Evolutionary conservation across 2,888 invertebrate genomes (phyloP).

Genomic region (Tiliacea citrago): DNA sequence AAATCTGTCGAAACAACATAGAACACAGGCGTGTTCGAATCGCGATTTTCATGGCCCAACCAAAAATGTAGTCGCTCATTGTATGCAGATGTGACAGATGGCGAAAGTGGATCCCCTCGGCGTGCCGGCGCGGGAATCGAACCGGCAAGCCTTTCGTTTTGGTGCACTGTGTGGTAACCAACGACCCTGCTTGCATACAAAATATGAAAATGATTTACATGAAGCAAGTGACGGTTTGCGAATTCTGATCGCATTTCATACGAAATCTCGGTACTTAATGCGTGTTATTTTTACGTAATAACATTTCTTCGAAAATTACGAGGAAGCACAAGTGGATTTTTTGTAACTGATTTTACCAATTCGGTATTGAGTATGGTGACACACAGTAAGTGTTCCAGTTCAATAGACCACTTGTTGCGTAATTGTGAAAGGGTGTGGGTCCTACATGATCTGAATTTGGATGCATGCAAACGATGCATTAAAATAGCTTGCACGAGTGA

Average conservation of each 20-base stretch:
- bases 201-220: slow-evolving; percentile 43
- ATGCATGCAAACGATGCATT: neutral
- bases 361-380: slow-evolving; percentile 1
- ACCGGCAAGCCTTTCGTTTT: slow-evolving; percentile 82
- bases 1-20: slow-evolving; percentile 23
- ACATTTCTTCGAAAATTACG: slow-evolving; percentile 26
- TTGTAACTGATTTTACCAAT: slow-evolving; percentile 13
- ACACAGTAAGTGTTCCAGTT: slow-evolving; percentile 42
- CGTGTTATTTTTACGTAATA: slow-evolving; percentile 22
- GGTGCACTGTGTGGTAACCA: slow-evolving; percentile 68
- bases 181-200: slow-evolving; percentile 64
- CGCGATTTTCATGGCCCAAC: slow-evolving; percentile 67
- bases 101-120: slow-evolving; percentile 84
- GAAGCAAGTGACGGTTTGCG: slow-evolving; percentile 28
- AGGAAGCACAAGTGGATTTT: slow-evolving; percentile 15
- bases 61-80: slow-evolving; percentile 74
- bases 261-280: slow-evolving; percentile 4
- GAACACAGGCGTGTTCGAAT: slow-evolving; percentile 20
- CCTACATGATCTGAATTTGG: slow-evolving; percentile 27
- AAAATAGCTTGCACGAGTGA: neutral
- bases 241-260: slow-evolving; percentile 43
- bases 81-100: slow-evolving; percentile 87
- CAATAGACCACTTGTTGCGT: slow-evolving; percentile 10
- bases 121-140: slow-evolving; percentile 81
- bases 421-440: slow-evolving; percentile 24